Percentiles rank a stretch among this genome's conserved stretches.
These are phyloP conservation scores for Hypolimnas misippus DNA, from an alignment of 2,888 invertebrate genomes.

Conservation along the genomic window DNA sequence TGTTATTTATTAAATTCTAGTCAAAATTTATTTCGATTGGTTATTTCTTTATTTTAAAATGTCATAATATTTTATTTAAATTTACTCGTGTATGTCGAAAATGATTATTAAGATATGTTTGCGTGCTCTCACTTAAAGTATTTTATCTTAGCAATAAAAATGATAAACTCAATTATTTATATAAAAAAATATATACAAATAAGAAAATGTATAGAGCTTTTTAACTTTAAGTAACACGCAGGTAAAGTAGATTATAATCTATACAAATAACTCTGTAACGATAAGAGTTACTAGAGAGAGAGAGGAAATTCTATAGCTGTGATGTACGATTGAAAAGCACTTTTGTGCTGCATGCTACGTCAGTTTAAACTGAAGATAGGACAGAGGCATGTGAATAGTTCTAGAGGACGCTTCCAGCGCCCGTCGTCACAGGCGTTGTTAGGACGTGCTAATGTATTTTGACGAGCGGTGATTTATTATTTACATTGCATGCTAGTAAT, in stretches of 20 bases:
- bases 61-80: constrained; percentile 55
- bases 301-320: constrained; percentile 82
- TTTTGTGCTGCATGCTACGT: constrained; percentile 75
- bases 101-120: constrained; percentile 56
- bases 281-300: constrained; percentile 63
- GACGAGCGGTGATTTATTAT: constrained; percentile 37
- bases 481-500: constrained; percentile 49
- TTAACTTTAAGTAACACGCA: constrained; percentile 79
- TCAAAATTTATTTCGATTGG: constrained; percentile 75
- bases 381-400: constrained; percentile 47
- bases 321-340: constrained; percentile 75
- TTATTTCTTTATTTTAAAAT: constrained; percentile 55
- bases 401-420: constrained; percentile 54
- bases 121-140: constrained; percentile 69
- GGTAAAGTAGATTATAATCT: constrained; percentile 75
- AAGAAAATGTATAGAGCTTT: constrained; percentile 84
- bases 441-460: constrained; percentile 9
- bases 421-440: constrained; percentile 32
- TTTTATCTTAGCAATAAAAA: constrained; percentile 76
- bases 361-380: constrained; percentile 51
- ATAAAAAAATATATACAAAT: constrained; percentile 74
- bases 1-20: constrained; percentile 69
- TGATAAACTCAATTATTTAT: constrained; percentile 84
- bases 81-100: constrained; percentile 54
- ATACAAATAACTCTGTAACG: constrained; percentile 63